Conservation (phyloP, 2,113 vertebrate genomes). For the Grammomys surdaster region DNA sequence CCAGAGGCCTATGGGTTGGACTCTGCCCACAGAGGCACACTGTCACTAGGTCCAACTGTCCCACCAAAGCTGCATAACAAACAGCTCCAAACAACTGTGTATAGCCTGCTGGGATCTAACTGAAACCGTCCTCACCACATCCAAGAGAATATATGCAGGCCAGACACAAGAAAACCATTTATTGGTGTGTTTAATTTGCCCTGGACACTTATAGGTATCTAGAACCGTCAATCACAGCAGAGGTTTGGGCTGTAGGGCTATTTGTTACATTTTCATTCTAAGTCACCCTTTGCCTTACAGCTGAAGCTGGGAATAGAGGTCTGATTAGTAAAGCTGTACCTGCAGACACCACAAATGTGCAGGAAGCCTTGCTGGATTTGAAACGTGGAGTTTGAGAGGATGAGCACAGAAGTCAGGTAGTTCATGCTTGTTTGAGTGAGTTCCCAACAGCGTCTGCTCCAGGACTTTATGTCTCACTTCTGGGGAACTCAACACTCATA, state of each 20-base stretch:
- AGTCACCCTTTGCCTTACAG: not conserved
- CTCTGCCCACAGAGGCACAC: not conserved
- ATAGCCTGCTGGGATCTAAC: not conserved
- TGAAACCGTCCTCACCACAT: not conserved
- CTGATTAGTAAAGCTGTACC: not conserved
- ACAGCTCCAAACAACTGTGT: not conserved
- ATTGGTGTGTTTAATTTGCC: constrained; percentile 26
- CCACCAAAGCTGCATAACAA: not conserved
- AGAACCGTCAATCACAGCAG: not conserved
- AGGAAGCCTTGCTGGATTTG: not conserved
- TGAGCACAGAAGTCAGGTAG: not conserved
- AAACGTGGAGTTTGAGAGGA: no score
- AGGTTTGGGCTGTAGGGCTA: not conserved
- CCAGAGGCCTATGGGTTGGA: not conserved
- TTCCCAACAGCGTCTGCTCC: accelerated
- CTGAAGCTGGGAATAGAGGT: not conserved
- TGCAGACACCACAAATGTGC: not conserved
- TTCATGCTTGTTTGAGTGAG: not conserved
- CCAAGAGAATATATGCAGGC: not conserved
- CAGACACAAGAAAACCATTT: not conserved
- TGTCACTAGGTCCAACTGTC: not conserved
- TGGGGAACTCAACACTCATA: not conserved
- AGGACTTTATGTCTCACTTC: accelerated
- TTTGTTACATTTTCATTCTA: not conserved
- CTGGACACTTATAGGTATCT: not conserved